Evolutionary conservation across 2,113 vertebrate species (phyloP).

Genomic region (Fulica atra): DNA sequence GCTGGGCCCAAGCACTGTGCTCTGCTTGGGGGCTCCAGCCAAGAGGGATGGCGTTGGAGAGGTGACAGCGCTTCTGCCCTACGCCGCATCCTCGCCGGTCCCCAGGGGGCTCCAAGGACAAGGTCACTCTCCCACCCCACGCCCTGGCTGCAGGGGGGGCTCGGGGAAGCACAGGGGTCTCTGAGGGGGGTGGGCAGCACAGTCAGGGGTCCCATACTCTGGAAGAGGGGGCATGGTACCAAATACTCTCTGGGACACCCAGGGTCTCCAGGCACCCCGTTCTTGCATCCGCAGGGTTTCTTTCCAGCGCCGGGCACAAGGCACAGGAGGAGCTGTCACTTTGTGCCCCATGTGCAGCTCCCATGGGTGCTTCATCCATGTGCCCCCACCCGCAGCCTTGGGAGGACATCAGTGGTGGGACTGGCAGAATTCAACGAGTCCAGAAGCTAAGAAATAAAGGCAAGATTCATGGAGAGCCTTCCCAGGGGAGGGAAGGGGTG

Average conservation of each 20-base stretch:
- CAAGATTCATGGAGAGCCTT: too few species aligned
- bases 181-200: neutral
- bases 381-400: too few species aligned
- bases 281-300: neutral
- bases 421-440: too few species aligned
- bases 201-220: neutral
- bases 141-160: neutral
- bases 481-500: too few species aligned
- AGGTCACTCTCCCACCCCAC: neutral
- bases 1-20: neutral
- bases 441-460: too few species aligned
- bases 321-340: neutral
- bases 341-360: too few species aligned
- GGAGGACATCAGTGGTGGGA: too few species aligned
- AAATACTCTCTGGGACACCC: neutral
- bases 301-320: neutral
- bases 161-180: neutral
- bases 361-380: too few species aligned
- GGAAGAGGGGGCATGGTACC: too few species aligned
- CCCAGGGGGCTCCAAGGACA: neutral
- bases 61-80: neutral
- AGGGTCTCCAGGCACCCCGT: fast-evolving
- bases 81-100: neutral
- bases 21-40: neutral
- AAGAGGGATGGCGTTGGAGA: neutral